phyloP scores from a whole-genome alignment of 2,888 invertebrate genomes.

The Netelia fuscicornis region DNA sequence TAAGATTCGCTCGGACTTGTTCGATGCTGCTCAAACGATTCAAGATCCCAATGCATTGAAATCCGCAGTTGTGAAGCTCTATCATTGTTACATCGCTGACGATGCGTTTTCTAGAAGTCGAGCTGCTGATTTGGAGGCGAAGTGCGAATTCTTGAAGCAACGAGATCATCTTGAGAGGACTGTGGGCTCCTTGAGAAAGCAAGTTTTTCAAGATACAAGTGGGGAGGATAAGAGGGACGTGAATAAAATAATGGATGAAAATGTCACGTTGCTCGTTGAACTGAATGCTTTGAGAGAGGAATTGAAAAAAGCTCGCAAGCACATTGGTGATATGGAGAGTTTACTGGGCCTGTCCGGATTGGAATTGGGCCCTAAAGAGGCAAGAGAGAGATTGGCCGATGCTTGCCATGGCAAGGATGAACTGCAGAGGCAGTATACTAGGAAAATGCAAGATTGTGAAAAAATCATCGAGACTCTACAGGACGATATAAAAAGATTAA shows the following conservation, averaged over 20 bases:
- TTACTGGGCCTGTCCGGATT: slow-evolving; percentile 88
- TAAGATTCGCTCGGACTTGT: slow-evolving; percentile 93
- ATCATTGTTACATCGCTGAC: slow-evolving; percentile 90
- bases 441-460: slow-evolving; percentile 82
- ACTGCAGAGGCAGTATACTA: slow-evolving; percentile 86
- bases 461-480: slow-evolving; percentile 84
- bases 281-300: slow-evolving; percentile 91
- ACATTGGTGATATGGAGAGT: slow-evolving; percentile 90
- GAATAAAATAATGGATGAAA: slow-evolving; percentile 88
- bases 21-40: slow-evolving; percentile 91
- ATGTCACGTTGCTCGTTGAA: slow-evolving; percentile 91
- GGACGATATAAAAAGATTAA: slow-evolving; percentile 84
- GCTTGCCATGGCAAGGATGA: slow-evolving; percentile 88
- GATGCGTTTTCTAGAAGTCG: slow-evolving; percentile 89
- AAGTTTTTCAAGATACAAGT: slow-evolving; percentile 77
- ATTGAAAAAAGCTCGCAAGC: slow-evolving; percentile 88
- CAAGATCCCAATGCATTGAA: slow-evolving; percentile 90
- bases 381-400: slow-evolving; percentile 88
- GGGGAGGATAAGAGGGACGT: slow-evolving; percentile 72
- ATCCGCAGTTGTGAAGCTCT: slow-evolving; percentile 86
- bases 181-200: slow-evolving; percentile 85
- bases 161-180: slow-evolving; percentile 92
- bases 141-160: slow-evolving; percentile 92
- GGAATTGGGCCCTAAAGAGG: slow-evolving; percentile 87
- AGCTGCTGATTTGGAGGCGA: slow-evolving; percentile 90